A percentile compares a stretch with the other conserved stretches of the same genome.
Evolutionary conservation across 2,888 invertebrate genomes (phyloP).

Genomic region (Zaprionus obscuricornis): DNA sequence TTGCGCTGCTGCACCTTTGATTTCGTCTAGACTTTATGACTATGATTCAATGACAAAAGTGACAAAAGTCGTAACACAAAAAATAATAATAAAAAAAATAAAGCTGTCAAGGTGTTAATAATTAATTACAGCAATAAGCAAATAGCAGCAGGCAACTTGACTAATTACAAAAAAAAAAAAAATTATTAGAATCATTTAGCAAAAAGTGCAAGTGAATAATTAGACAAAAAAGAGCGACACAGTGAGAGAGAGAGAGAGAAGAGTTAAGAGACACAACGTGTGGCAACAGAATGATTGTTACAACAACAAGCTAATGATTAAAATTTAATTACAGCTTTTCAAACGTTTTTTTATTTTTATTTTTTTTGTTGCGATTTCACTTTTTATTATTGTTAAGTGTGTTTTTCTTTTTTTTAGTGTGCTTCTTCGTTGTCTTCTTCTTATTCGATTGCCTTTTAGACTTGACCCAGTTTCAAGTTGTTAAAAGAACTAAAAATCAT

Average conservation of each 20-base stretch:
- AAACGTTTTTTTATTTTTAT: too few species aligned
- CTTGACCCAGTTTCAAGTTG: conserved; percentile 63
- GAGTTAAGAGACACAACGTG: conserved; percentile 11
- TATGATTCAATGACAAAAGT: too few species aligned
- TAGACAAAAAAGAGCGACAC: conserved; percentile 5
- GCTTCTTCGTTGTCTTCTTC: neutral
- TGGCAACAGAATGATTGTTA: conserved; percentile 4
- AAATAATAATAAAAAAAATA: too few species aligned
- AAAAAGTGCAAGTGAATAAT: conserved; percentile 67
- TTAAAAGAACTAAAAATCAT: conserved; percentile 44
- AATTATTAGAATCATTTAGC: conserved; percentile 45
- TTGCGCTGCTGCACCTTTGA: conserved; percentile 35
- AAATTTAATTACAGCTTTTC: conserved; percentile 61
- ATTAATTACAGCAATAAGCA: conserved; percentile 26
- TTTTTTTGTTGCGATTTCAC: conserved; percentile 72
- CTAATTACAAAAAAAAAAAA: conserved; percentile 32
- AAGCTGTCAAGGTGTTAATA: conserved; percentile 43
- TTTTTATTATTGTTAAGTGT: conserved; percentile 54
- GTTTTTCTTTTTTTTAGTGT: conserved; percentile 28
- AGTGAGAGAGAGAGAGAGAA: conserved; percentile 13
- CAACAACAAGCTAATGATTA: conserved; percentile 48
- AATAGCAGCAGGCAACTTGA: conserved; percentile 23
- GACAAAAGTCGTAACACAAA: too few species aligned
- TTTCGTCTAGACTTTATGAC: conserved; percentile 31
- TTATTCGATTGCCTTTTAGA: conserved; percentile 37